Base-by-base conservation (phyloP, 1,140 invertebrate genomes). In the Euura lappo region DNA sequence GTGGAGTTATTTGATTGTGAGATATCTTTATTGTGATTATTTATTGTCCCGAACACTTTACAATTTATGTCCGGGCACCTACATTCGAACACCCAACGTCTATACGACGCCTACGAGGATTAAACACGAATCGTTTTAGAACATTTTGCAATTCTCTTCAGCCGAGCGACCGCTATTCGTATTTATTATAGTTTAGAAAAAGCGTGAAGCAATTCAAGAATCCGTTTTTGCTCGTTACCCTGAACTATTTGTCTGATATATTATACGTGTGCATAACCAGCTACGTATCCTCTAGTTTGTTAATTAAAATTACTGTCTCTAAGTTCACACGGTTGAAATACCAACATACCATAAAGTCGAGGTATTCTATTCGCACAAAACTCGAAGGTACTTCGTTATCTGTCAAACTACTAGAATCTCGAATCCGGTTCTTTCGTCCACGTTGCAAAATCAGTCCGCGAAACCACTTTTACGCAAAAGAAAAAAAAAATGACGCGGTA, bases 11-110 rank as follows among this genome's bases (percentile, higher is more conserved):
- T 60, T 60, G 51, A 60, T 60, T 6, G 51, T n/a, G 13, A 28
- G 51, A 60, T 60, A n/a, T 60, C 51, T 11, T 60, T 60, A 60
- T 60, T 60, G 51, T 60, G 10, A n/a, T 60, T 60, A 60, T 60
- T 60, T n/a, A 60, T 60, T n/a, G 13, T 60, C 28, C 51, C 51
- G 5, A 28, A 60, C 51, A 60, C 51, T 60, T 60, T 5, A 60
- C 51, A 60, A 60, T 60, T 60, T 60, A 60, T 28, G 28, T 28
- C 28, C 28, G 28, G 28, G 28, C 51, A 60, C 51, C 51, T 60
- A 60, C 51, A n/a, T 60, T 60, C 51, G 51, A 60, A 60, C 51
- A 11, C 13, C 51, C 51, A 60, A 60, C 51, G 51, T n/a, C 51
- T n/a, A 60, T 8, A 3, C 51, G 10, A 60, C 51, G 51, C 51